Evolutionary conservation across 1,140 invertebrate species (phyloP).

Genomic region (Caenorhabditis latens): DNA sequence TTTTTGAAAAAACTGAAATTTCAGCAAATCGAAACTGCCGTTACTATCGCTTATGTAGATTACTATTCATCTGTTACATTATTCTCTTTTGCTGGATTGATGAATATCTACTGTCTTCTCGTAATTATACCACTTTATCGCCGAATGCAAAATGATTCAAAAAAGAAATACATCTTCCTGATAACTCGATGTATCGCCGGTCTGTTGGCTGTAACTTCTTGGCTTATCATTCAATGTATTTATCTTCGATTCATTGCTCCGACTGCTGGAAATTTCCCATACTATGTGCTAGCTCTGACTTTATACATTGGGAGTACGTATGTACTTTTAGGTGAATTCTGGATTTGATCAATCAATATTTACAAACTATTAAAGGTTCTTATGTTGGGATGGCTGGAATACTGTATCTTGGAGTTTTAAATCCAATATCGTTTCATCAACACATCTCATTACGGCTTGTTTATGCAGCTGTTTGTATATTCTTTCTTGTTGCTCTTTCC

Average conservation of each 20-base stretch:
- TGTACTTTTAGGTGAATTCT: conserved; percentile 11
- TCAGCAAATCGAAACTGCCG: conserved; percentile 9
- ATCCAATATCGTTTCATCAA: conserved; percentile 31
- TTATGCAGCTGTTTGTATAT: not conserved
- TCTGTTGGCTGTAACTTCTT: not conserved
- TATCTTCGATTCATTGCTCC: conserved; percentile 38
- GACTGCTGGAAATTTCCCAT: not conserved
- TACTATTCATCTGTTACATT: conserved; percentile 32
- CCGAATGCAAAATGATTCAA: conserved; percentile 12
- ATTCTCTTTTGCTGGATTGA: not conserved
- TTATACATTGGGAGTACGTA: conserved; percentile 35
- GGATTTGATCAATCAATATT: too few relatives aligned
- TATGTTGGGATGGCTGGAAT: conserved; percentile 39
- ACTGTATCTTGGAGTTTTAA: conserved; percentile 13
- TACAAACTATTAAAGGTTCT: not conserved
- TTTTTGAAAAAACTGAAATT: not conserved
- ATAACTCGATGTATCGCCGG: conserved; percentile 13
- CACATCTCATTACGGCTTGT: not conserved
- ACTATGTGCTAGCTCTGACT: conserved; percentile 2
- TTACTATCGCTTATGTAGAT: conserved; percentile 24
- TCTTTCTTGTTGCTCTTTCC: not conserved
- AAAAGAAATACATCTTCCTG: conserved; percentile 28
- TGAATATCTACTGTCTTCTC: conserved; percentile 29
- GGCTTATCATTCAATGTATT: conserved; percentile 37
- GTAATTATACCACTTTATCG: not conserved